Conservation (phyloP, 2,888 invertebrate genomes). For the Rugalucina vietnamica region DNA sequence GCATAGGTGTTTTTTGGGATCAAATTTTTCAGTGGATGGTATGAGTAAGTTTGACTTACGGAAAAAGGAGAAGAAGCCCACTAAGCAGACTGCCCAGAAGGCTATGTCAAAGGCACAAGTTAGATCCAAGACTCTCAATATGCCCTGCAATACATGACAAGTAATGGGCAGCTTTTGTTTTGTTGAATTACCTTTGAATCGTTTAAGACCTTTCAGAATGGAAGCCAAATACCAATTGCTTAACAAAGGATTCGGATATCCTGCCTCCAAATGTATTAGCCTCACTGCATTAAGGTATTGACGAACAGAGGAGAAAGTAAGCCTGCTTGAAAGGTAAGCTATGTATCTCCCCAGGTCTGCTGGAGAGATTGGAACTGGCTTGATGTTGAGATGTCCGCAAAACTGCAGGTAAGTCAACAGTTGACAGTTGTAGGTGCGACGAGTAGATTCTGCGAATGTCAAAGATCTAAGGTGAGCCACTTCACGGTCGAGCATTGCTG, state of each 20-base stretch:
- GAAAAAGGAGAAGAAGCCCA: slow-evolving; percentile 39
- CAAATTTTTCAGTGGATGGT: slow-evolving; percentile 13
- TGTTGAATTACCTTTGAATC: not conserved
- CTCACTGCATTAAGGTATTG: not conserved
- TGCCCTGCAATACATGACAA: not conserved
- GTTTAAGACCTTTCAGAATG: not conserved
- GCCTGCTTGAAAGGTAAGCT: not conserved
- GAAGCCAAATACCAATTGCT: not conserved
- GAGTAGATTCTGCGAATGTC: not conserved
- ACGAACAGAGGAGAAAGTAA: not conserved
- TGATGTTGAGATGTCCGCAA: not conserved
- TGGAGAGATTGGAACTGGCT: not conserved
- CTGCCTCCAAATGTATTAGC: not conserved
- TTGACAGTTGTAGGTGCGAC: not conserved
- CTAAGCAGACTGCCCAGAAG: slow-evolving; percentile 36
- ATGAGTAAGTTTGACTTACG: slow-evolving; percentile 31
- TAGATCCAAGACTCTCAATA: slow-evolving; percentile 2
- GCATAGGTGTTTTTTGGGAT: slow-evolving; percentile 12
- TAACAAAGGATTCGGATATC: not conserved
- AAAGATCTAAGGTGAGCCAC: not conserved
- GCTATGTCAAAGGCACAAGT: not conserved
- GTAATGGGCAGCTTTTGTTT: slow-evolving; percentile 25
- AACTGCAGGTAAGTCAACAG: not conserved
- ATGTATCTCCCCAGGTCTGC: not conserved
- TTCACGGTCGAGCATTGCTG: not conserved